These are phyloP conservation scores for Hypotaenidia okinawae DNA, from an alignment of 2,797 vertebrate species.

Conservation along the genomic window DNA sequence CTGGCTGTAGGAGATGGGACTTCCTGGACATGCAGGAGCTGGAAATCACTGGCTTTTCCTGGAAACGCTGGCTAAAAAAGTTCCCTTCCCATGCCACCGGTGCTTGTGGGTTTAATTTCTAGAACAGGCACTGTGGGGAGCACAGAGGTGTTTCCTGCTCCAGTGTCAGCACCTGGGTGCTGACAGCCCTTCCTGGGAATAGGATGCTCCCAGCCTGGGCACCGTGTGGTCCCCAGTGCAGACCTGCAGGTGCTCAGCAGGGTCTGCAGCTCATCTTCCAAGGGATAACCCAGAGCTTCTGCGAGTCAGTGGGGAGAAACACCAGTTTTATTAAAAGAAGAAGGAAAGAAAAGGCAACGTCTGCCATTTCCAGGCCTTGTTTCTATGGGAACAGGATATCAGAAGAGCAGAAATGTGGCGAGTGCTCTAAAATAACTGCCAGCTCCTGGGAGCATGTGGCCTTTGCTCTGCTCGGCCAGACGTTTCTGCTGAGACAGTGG, in stretches of 20 bases:
- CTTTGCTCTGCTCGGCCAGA: neutral
- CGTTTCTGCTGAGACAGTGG: neutral
- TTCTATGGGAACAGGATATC: conserved; percentile 66
- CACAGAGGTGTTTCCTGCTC: neutral
- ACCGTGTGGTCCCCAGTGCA: fast-evolving
- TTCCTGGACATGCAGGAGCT: fast-evolving
- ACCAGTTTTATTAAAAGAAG: neutral
- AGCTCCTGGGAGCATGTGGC: neutral
- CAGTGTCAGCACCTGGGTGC: fast-evolving
- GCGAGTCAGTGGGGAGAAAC: neutral
- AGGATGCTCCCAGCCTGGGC: neutral
- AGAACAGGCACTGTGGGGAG: fast-evolving
- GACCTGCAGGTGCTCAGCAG: neutral
- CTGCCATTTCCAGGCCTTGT: conserved; percentile 61
- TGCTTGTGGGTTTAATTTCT: neutral
- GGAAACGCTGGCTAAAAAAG: neutral
- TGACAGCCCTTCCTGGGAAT: fast-evolving
- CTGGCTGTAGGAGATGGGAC: fast-evolving
- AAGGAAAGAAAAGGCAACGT: neutral
- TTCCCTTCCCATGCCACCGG: neutral
- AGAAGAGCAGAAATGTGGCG: neutral
- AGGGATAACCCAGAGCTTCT: neutral
- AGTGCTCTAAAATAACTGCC: conserved; percentile 33
- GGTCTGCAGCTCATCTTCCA: neutral
- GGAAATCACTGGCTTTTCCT: neutral